Percentiles rank a stretch among this genome's conserved stretches.
phyloP scores from a whole-genome alignment of 2,797 vertebrate genomes.

The Podargus strigoides region DNA sequence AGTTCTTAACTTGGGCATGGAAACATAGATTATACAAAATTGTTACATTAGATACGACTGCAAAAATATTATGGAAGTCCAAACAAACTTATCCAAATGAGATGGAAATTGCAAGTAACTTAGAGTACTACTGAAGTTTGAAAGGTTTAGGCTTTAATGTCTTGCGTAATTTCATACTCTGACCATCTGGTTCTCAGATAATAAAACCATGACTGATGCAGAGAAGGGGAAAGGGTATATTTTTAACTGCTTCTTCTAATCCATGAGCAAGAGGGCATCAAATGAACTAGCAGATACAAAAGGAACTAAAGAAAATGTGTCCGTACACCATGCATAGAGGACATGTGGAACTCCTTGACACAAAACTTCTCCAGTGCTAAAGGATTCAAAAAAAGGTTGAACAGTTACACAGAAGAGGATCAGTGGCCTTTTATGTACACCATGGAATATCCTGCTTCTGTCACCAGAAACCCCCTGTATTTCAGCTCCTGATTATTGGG shows the following conservation, averaged over 20 bases:
- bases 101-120: not conserved
- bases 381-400: not conserved
- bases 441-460: not conserved
- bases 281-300: not conserved
- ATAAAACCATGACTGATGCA: not conserved
- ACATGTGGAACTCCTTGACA: not conserved
- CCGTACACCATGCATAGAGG: not conserved
- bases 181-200: not conserved
- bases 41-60: not conserved
- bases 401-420: accelerated
- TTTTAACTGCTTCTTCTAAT: not conserved
- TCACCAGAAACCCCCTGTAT: not conserved
- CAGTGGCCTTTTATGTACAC: not conserved
- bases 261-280: not conserved
- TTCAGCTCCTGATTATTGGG: not conserved
- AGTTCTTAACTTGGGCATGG: not conserved
- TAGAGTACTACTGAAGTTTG: not conserved
- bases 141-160: not conserved
- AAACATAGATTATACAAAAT: not conserved
- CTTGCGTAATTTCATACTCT: not conserved
- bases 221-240: not conserved
- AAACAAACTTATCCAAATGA: not conserved
- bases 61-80: not conserved
- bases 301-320: not conserved
- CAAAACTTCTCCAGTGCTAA: not conserved